Conservation (phyloP, 2,888 invertebrate genomes). For the Cactoblastis cactorum region DNA sequence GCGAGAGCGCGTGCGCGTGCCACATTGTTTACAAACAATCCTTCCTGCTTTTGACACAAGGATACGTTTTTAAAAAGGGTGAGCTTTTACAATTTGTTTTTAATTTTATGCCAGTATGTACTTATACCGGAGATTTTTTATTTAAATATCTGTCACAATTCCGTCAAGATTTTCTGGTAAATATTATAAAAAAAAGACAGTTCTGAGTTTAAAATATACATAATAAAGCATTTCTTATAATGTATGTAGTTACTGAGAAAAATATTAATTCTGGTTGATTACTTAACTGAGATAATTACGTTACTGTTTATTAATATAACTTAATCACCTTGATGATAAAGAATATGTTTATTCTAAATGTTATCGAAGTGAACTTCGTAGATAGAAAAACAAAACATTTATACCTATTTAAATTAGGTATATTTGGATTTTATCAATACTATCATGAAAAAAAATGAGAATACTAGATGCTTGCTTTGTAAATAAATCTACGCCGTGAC, state of each 20-base stretch:
- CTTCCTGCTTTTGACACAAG: not conserved
- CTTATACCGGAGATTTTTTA: not conserved
- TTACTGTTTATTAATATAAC: not conserved
- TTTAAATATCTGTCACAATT: no score
- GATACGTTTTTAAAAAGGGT: not conserved
- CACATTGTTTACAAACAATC: slow-evolving; percentile 18
- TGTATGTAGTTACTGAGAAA: not conserved
- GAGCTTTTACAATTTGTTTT: not conserved
- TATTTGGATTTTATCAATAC: no score
- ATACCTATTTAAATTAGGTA: no score
- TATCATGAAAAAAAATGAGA: no score
- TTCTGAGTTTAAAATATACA: no score
- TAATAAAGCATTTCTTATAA: no score
- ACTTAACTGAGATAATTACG: not conserved
- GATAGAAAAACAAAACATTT: no score
- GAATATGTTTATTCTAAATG: not conserved
- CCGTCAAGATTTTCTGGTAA: no score
- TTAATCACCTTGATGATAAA: not conserved
- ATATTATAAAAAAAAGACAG: no score
- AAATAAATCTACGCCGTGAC: no score
- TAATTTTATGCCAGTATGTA: not conserved
- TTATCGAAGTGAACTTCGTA: not conserved
- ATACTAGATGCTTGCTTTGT: no score
- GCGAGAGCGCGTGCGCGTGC: slow-evolving; percentile 7
- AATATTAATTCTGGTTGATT: not conserved